These are phyloP conservation scores for Amblyteles armatorius DNA, from an alignment of 2,888 invertebrate species.

Conservation along the genomic window DNA sequence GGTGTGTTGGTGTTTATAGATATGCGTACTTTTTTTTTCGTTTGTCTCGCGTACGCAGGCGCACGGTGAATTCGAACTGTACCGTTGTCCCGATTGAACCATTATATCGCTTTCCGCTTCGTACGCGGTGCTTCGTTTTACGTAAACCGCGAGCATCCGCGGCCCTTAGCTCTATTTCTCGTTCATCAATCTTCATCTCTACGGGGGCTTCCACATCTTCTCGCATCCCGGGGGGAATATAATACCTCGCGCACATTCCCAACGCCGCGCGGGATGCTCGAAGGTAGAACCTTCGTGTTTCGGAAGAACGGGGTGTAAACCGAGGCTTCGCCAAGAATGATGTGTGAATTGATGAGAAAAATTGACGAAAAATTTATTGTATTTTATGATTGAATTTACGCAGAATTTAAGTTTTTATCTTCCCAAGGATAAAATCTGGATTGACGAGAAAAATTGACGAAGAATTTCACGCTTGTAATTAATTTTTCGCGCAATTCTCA, in stretches of 20 bases:
- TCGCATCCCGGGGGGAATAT: constrained; percentile 9
- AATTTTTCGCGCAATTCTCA: not conserved
- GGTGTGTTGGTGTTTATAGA: constrained; percentile 8
- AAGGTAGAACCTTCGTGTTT: not conserved
- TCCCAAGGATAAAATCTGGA: too few relatives aligned
- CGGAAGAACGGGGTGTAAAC: not conserved
- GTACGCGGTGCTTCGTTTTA: constrained; percentile 34
- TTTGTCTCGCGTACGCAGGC: not conserved
- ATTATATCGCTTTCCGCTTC: constrained; percentile 1
- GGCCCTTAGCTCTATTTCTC: constrained; percentile 50
- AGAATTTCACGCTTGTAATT: not conserved
- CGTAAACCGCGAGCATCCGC: constrained; percentile 46
- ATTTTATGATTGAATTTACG: too few relatives aligned
- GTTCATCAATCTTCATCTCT: constrained; percentile 67
- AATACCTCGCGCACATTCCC: not conserved
- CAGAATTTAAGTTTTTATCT: too few relatives aligned
- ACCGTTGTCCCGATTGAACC: constrained; percentile 3
- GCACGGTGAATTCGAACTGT: not conserved
- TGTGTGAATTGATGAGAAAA: not conserved
- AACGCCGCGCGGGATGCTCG: not conserved
- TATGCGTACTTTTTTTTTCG: not conserved
- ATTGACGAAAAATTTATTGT: not conserved
- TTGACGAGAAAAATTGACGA: not conserved
- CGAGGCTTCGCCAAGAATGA: not conserved
- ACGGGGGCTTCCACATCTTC: constrained; percentile 11